Evolutionary conservation across 2,888 invertebrate genomes (phyloP), one percentile per base, ranked within the genome.

Genomic region (Heliothis peltigera): DNA sequence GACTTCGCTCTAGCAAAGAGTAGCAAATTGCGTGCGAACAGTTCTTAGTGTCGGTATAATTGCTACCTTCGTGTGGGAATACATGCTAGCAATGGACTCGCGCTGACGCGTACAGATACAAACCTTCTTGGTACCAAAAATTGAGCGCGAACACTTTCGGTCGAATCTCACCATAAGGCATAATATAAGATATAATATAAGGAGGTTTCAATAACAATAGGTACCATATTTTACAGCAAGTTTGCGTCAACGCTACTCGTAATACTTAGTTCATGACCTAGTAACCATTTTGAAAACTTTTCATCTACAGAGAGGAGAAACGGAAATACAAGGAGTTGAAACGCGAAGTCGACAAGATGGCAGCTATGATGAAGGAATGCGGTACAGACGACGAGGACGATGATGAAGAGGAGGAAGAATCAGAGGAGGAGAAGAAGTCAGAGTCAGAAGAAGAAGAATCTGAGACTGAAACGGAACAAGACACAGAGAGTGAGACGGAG

Each of bases 331-430:
- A 97, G 85, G 96, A 96, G 78, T 90, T 98, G 46, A 98, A 98
- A 88, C 98, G 98, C 77, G 98, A 98, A 92, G 98, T 98, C 10
- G 98, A 98, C 85, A 98, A 98, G 92, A 98, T 98, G 98, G 98
- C 98, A 0, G 97, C 97, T 17, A 95, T 98, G 84, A 97, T 98
- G 97, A 98, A 97, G 81, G 97, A 97, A 82, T 96, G 96, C 2
- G 97, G 97, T 0, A 97, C 97, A 6, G 97, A 97, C 1, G 96
- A 96, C 0, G 96, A 96, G 4, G 96, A 96, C 4, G 96, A 97
- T 10, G 96, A 96, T n/a, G 96, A 97, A 28, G 96, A 96, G 83
- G 89, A 95, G 77, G 89, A 93, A 70, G 91, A 96, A 77, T 96
- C 96, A 18, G 95, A 95, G 46, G 96, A 96, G 35, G 96, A 96